Conservation (phyloP, 2,888 invertebrate genomes). For the Caenorhabditis wallacei region DNA sequence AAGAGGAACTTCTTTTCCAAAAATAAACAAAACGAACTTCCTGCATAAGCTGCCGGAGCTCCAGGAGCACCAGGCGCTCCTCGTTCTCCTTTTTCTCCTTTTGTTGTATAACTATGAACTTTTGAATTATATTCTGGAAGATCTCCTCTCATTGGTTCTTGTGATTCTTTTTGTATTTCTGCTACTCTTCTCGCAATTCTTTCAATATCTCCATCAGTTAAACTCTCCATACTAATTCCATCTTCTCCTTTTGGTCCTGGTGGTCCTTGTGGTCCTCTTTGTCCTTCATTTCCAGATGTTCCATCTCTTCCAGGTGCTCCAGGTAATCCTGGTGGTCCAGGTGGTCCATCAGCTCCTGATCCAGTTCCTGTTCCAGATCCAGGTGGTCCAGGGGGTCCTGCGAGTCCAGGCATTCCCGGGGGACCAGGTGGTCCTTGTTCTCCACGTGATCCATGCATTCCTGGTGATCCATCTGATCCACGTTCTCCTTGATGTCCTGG, state of each 20-base stretch:
- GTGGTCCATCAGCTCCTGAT: constrained; percentile 54
- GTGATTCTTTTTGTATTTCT: constrained; percentile 28
- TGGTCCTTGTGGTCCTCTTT: constrained; percentile 60
- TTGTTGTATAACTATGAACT: constrained; percentile 63
- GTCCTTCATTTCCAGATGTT: constrained; percentile 37
- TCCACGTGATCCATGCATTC: constrained; percentile 72
- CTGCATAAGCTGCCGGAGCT: constrained; percentile 61
- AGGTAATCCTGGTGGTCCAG: constrained; percentile 68
- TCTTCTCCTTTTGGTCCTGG: constrained; percentile 67
- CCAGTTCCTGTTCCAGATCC: constrained; percentile 52
- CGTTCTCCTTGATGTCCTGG: constrained; percentile 74
- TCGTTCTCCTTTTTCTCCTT: constrained; percentile 73
- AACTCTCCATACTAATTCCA: constrained; percentile 69
- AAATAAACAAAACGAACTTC: constrained; percentile 56
- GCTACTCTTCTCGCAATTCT: constrained; percentile 72
- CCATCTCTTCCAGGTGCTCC: constrained; percentile 72
- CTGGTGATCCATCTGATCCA: constrained; percentile 65
- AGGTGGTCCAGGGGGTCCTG: constrained; percentile 70
- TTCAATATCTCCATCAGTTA: constrained; percentile 79
- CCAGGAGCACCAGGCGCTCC: constrained; percentile 70
- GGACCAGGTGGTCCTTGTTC: constrained; percentile 69
- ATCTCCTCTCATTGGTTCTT: constrained; percentile 38
- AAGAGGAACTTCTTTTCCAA: constrained; percentile 54
- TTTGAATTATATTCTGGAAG: constrained; percentile 73
- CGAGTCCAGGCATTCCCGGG: constrained; percentile 62